phyloP scores from a whole-genome alignment of 2,797 vertebrate genomes.

The Aphelocoma californica region DNA sequence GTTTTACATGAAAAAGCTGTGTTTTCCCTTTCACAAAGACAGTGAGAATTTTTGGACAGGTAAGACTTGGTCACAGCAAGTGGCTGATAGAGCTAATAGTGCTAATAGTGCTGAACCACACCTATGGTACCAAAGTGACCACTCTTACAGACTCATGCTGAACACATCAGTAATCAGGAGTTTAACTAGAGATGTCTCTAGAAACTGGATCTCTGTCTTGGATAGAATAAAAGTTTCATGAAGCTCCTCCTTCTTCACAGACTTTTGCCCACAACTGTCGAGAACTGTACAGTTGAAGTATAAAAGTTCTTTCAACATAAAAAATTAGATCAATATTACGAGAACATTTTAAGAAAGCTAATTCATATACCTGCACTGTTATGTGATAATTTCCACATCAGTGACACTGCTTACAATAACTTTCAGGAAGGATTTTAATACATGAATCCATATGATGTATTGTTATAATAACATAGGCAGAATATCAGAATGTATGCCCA shows the following conservation, averaged over 20 bases:
- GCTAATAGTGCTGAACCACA: not conserved
- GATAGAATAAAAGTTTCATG: not conserved
- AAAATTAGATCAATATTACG: not conserved
- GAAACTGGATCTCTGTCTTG: not conserved
- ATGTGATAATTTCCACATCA: not conserved
- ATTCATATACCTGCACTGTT: not conserved
- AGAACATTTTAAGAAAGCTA: not conserved
- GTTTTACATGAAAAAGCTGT: not conserved
- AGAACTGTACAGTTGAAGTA: not conserved
- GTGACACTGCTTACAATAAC: not conserved
- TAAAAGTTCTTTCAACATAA: not conserved
- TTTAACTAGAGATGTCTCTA: not conserved
- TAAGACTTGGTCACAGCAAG: not conserved
- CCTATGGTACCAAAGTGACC: not conserved
- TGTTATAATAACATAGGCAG: not conserved
- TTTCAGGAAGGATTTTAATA: not conserved
- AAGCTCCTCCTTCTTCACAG: not conserved
- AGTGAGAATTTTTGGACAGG: not conserved
- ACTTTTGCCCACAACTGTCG: not conserved
- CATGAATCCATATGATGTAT: not conserved
- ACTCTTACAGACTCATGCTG: not conserved
- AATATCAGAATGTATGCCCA: not conserved
- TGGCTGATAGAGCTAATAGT: not conserved
- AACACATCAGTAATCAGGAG: not conserved
- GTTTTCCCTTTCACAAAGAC: not conserved